These are phyloP conservation scores for Glareola pratincola DNA, from an alignment of 2,113 vertebrate species.

Conservation along the genomic window DNA sequence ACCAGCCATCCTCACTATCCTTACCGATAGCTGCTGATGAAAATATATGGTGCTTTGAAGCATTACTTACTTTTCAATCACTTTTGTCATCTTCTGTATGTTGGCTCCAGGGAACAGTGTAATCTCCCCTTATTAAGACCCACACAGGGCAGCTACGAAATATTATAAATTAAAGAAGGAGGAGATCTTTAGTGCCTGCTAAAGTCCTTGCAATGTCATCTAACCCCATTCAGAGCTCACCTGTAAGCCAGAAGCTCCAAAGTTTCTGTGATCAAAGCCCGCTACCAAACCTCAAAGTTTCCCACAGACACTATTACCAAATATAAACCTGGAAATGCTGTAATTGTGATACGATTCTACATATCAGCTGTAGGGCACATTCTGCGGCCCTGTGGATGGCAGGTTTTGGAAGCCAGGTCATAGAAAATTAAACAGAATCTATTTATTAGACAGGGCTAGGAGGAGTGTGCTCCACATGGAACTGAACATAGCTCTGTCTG, in stretches of 20 bases:
- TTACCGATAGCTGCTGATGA: neutral
- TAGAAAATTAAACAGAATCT: neutral
- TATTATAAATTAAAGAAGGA: neutral
- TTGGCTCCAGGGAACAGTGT: neutral
- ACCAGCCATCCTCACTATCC: neutral
- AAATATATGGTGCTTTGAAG: neutral
- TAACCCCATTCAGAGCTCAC: neutral
- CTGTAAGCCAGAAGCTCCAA: neutral
- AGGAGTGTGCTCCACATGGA: neutral
- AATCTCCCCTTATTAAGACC: neutral
- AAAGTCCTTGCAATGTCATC: neutral
- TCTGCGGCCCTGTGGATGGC: neutral
- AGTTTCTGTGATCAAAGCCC: neutral
- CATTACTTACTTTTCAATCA: neutral
- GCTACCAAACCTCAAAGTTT: neutral
- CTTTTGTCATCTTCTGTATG: neutral
- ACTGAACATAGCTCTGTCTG: neutral
- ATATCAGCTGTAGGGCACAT: neutral
- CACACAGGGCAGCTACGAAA: neutral
- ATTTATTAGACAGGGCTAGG: neutral
- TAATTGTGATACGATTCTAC: neutral
- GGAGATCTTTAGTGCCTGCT: neutral
- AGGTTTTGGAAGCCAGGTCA: neutral
- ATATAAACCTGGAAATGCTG: neutral
- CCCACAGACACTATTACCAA: neutral